Base-by-base conservation (phyloP, 2,888 invertebrate species). In the Harpalus rubripes region DNA sequence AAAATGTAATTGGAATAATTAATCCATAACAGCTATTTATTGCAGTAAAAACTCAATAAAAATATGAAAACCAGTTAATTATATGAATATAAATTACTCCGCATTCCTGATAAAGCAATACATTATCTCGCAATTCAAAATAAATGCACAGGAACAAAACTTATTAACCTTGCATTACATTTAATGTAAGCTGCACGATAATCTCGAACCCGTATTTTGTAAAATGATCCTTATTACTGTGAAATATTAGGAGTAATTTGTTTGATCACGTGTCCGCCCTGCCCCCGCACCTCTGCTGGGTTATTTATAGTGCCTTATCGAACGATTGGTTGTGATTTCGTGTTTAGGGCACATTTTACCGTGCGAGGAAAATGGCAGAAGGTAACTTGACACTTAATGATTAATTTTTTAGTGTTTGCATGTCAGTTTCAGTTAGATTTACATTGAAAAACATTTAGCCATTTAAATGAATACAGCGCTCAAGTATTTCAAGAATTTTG, bases 261-360 rank as follows among this genome's bases (percentile, higher is more conserved):
- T 41, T 72, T 16, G 72, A 72, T 72, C 44, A 72, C 44, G 16
- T 16, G 72, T 68, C 44, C 52, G 65, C 7, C n/a, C 15, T n/a
- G 39, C n/a, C 15, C 41, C 39, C 16, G 63, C n/a, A 16, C 16
- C 72, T 4, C 12, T 44, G 72, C 44, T 8, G 6, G 18, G 84
- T 41, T 84, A 84, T 84, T 84, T 84, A 84, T 84, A 78, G 76
- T 44, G 22, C 18, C n/a, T 16, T 82, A 84, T 84, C 84, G 84
- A 84, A 22, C 61, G 52, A 84, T 26, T 84, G 41, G 84, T 58
- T 59, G 15, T 32, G 84, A 18, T 84, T 76, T 44, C 84, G 84
- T 84, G 84, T 61, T 84, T 44, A 44, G 15, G n/a, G 61, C 22
- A 65, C 76, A 84, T 84, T 84, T 44, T 41, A 15, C 22, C 15